Evolutionary conservation across 2,113 vertebrate species (phyloP).

Genomic region (Periophthalmus modestus): DNA sequence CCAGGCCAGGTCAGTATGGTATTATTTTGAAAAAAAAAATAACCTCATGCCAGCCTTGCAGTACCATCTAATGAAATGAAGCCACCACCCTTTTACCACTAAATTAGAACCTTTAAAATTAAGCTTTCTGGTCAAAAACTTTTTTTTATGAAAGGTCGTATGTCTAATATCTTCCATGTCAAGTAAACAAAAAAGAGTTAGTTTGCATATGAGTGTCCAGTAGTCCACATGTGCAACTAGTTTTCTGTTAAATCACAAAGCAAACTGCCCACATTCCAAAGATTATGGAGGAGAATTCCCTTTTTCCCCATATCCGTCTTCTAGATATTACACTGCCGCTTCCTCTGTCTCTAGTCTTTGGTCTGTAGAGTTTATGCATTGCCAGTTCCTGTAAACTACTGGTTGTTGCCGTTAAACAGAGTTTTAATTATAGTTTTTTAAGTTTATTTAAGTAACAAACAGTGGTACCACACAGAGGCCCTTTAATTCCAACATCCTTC

Average conservation of each 20-base stretch:
- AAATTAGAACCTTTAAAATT: conserved; percentile 54
- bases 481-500: conserved; percentile 8
- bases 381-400: conserved; percentile 43
- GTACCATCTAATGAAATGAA: neutral
- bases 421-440: conserved; percentile 2
- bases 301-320: conserved; percentile 26
- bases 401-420: conserved; percentile 26
- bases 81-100: conserved; percentile 11
- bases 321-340: conserved; percentile 23
- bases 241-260: conserved; percentile 38
- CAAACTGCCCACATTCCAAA: conserved; percentile 51
- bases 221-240: conserved; percentile 48
- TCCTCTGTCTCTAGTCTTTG: conserved; percentile 27
- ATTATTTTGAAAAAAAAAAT: neutral
- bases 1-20: conserved; percentile 14
- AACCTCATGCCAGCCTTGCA: neutral
- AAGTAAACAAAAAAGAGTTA: conserved; percentile 15
- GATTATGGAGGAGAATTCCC: conserved; percentile 53
- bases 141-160: neutral
- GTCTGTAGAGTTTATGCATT: conserved; percentile 10
- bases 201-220: conserved; percentile 38
- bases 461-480: neutral
- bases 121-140: conserved; percentile 6
- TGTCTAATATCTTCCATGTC: conserved; percentile 10
- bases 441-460: conserved; percentile 1